Evolutionary conservation across 2,888 invertebrate genomes (phyloP), one percentile per base, ranked within the genome.

Genomic region (Toxonevra muliebris): DNA sequence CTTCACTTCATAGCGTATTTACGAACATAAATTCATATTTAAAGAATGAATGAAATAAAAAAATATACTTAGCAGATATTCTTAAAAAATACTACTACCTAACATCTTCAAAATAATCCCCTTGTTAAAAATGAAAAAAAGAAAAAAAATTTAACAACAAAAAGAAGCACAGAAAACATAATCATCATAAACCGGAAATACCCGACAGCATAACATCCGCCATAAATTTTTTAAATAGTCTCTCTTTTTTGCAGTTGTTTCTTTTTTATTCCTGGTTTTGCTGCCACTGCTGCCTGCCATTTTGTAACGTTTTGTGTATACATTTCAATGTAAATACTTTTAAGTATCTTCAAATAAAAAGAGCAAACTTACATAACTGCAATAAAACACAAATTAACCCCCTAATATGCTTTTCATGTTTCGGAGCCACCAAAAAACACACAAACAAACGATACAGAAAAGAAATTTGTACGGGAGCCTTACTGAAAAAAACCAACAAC

Each of bases 131-230:
- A 61, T 61, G 57, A 52, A 61, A 60, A 64, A 7, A 30, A 30
- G 2, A 30, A 30, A 30, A n/a, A n/a, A n/a, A n/a, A n/a, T n/a
- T n/a, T n/a, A n/a, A 30, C 30, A 30, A 30, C 30, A 30, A 30
- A 30, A 30, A 30, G 30, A 2, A 30, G 30, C 30, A 30, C 30
- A 61, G 65, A 65, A 65, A 69, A 77, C 77, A 79, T 79, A 79
- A 79, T 79, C 79, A 79, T 79, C 79, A 79, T 79, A 79, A 79
- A 79, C 79, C 79, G 79, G 79, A 79, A 79, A 78, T 79, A 77
- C 76, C 78, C 79, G 76, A 78, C 77, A 78, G 79, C 78, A 76
- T 79, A 79, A 77, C 77, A 77, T 77, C 79, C 78, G 77, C 76
- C 76, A 79, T 79, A 79, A 79, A 79, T 79, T 79, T 78, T 78